Conservation (phyloP, 2,797 vertebrate species). For the Falco naumanni region DNA sequence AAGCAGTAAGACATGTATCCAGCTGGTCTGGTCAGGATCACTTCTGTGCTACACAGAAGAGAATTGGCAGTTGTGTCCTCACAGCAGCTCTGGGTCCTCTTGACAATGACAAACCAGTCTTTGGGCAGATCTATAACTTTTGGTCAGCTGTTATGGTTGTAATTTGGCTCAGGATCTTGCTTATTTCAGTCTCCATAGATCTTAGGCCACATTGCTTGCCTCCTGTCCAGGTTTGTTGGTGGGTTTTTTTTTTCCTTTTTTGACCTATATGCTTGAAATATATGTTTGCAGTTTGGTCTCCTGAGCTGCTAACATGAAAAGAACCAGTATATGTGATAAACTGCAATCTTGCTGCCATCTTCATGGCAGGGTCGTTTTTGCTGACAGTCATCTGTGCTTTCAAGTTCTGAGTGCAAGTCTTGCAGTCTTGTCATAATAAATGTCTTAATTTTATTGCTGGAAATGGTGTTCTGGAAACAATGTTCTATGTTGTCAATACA, state of each 20-base stretch:
- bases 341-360: background rate
- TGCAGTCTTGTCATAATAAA: background rate
- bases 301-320: background rate
- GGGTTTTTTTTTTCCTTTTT: background rate
- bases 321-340: background rate
- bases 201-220: background rate
- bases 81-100: background rate
- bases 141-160: background rate
- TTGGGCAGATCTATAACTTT: background rate
- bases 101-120: background rate
- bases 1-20: background rate
- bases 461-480: background rate
- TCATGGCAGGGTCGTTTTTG: background rate
- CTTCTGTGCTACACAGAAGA: background rate
- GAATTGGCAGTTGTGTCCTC: background rate
- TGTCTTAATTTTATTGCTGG: background rate
- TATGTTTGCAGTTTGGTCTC: background rate
- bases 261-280: background rate
- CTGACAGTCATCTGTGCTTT: background rate
- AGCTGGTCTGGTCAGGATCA: background rate
- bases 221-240: background rate
- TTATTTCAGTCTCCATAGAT: background rate
- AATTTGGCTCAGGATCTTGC: background rate
- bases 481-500: background rate
- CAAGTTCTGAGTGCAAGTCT: background rate